Base-by-base conservation (phyloP, 2,113 vertebrate species). In the Ammodytes dubius region DNA sequence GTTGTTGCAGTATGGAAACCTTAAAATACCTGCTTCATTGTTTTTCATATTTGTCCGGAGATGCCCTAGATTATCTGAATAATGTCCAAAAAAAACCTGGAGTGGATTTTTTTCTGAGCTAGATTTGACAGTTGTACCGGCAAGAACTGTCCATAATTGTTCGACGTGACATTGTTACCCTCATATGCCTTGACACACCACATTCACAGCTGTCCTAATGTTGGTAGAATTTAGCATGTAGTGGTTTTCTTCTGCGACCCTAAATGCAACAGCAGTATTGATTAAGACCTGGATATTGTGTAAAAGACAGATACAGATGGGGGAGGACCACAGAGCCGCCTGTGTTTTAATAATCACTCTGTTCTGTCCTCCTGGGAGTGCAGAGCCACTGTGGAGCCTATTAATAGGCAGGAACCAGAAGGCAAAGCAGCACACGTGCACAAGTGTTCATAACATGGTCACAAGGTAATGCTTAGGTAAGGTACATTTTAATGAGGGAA, bases 301-400 rank as follows among this genome's bases (percentile, higher is more conserved):
- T 74, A 56, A 81, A 35, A 84, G 79, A 65, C 11, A 46, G 71
- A 80, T 79, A 83, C 84, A 74, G 88, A 87, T 86, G 83, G 87
- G 89, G 83, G 61, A 71, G 2, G 54, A 77, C 92, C 59, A 85
- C 82, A 80, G 88, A 79, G 84, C 56, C 11, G 66, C 70, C 81
- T 83, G 77, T 91, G 89, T 90, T 93, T 93, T 93, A 93, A 93
- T 94, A 95, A 94, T 90, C 88, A 77, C 81, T 82, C 81, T 65
- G 60, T 70, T 85, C 78, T 80, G 81, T 87, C 73, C 90, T 92
- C 87, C 85, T 84, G 92, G 88, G 89, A 87, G 86, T 39, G 53
- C 70, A 66, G 74, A 84, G 86, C 85, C 59, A 45, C 86, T 49
- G 72, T 45, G 82, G 19, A 56, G 47, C 70, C 88, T 94, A 92